These are phyloP conservation scores for Periophthalmus magnuspinnatus DNA, from an alignment of 2,797 vertebrate genomes.

Conservation along the genomic window DNA sequence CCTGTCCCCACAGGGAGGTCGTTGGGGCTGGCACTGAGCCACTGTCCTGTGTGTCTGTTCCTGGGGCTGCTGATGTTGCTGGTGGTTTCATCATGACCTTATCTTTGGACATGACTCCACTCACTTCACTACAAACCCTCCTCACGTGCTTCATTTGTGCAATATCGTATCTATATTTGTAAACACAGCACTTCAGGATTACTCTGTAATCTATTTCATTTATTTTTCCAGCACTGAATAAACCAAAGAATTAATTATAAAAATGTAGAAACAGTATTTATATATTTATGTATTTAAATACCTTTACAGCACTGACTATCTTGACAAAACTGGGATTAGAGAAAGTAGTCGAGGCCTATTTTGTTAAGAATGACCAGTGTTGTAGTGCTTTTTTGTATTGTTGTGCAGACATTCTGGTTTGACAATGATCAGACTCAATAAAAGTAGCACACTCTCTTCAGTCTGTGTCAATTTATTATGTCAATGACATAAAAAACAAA, in stretches of 20 bases:
- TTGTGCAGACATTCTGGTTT: constrained; percentile 51
- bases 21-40: constrained; percentile 49
- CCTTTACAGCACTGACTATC: constrained; percentile 20
- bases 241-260: constrained; percentile 21
- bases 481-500: background rate
- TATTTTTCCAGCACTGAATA: constrained; percentile 25
- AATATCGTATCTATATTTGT: constrained; percentile 32
- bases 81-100: constrained; percentile 37
- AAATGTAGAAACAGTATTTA: constrained; percentile 5
- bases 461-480: background rate
- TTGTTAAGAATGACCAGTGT: constrained; percentile 29
- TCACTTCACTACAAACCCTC: constrained; percentile 41
- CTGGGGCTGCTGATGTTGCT: constrained; percentile 72
- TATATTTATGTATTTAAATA: constrained; percentile 28
- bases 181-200: constrained; percentile 35
- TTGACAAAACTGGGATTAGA: constrained; percentile 2
- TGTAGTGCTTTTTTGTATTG: constrained; percentile 65
- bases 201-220: constrained; percentile 28
- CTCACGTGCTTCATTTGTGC: constrained; percentile 21
- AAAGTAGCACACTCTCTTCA: constrained; percentile 26
- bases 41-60: constrained; percentile 60
- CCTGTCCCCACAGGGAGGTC: constrained; percentile 62
- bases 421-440: constrained; percentile 32
- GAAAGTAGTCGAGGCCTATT: background rate
- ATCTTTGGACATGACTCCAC: constrained; percentile 51